phyloP scores from a whole-genome alignment of 2,113 vertebrate genomes.

The Varanus salvator region DNA sequence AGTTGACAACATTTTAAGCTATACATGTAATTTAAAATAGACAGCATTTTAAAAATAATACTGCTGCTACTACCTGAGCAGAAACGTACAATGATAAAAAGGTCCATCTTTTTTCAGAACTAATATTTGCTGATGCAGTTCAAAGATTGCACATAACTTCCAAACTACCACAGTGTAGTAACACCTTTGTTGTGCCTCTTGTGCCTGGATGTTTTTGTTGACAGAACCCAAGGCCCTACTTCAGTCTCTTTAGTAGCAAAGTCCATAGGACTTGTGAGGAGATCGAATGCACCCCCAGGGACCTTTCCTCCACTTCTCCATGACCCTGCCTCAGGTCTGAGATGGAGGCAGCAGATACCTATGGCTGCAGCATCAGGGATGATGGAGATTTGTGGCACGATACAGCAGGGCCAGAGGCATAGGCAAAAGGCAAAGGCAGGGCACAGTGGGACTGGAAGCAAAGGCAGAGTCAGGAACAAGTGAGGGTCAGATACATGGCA shows the following conservation, averaged over 20 bases:
- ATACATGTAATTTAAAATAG: not conserved
- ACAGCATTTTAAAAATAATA: not conserved
- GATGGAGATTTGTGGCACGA: too few relatives aligned
- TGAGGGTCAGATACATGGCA: too few relatives aligned
- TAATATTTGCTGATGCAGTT: not conserved
- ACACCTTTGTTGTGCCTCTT: not conserved
- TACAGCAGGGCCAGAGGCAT: too few relatives aligned
- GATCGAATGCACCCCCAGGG: not conserved
- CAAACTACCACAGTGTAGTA: not conserved
- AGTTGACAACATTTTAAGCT: constrained; percentile 64
- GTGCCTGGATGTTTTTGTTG: not conserved
- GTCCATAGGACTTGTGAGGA: not conserved
- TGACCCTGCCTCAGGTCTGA: too few relatives aligned
- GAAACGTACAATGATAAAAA: not conserved
- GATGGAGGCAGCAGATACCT: too few relatives aligned
- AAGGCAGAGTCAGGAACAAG: too few relatives aligned
- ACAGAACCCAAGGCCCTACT: not conserved
- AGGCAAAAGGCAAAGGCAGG: too few relatives aligned
- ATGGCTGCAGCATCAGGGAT: too few relatives aligned
- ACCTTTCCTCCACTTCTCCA: not conserved
- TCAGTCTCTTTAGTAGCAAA: not conserved
- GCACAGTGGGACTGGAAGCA: too few relatives aligned
- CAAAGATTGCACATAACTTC: not conserved
- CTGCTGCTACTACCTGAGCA: not conserved
- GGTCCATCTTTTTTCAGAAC: not conserved